phyloP scores from a whole-genome alignment of 2,113 vertebrate genomes.

The Ammodytes marinus region DNA sequence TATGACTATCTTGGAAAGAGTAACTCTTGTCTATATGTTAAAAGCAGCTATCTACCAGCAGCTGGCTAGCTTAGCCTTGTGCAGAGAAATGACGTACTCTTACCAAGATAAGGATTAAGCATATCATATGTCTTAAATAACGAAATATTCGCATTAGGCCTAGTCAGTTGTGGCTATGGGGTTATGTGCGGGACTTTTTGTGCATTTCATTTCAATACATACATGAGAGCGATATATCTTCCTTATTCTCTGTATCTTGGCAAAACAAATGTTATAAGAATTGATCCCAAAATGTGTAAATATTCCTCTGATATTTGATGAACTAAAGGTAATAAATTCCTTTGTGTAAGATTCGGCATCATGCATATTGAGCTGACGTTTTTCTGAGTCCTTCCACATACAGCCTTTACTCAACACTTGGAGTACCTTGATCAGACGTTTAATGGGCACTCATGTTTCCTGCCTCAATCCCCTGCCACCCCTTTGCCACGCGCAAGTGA shows the following conservation, averaged over 20 bases:
- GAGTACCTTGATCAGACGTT: not conserved
- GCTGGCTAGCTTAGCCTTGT: not conserved
- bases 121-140: too few relatives aligned
- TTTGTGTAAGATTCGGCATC: not conserved
- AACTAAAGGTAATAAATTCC: too few relatives aligned
- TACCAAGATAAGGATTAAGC: too few relatives aligned
- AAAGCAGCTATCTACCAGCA: not conserved
- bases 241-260: not conserved
- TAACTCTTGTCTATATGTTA: not conserved
- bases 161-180: too few relatives aligned
- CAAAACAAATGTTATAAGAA: not conserved
- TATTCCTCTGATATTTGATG: not conserved
- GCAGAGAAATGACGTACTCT: not conserved
- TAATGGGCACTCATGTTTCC: slow-evolving; percentile 35
- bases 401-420: not conserved
- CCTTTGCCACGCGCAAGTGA: slow-evolving; percentile 36
- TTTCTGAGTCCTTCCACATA: not conserved
- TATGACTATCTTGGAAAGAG: not conserved
- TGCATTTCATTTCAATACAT: not conserved
- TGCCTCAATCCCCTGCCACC: slow-evolving; percentile 34
- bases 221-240: not conserved
- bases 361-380: not conserved
- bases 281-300: not conserved
- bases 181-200: not conserved
- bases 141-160: too few relatives aligned